phyloP scores from a whole-genome alignment of 2,888 invertebrate genomes.

The Lutraria lutraria region DNA sequence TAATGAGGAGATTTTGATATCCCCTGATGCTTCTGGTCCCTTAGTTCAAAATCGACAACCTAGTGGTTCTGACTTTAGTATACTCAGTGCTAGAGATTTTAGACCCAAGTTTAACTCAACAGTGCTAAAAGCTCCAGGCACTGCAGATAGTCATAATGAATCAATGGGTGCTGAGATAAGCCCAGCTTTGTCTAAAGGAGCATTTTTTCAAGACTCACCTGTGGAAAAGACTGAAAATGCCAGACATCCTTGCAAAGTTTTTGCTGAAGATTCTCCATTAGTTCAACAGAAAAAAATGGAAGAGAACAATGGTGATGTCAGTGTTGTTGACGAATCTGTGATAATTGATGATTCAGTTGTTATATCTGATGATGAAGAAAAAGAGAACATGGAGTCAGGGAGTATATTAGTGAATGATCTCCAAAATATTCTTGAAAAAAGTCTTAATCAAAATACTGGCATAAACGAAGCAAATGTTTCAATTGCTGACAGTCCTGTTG shows the following conservation, averaged over 20 bases:
- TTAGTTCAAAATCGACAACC: conserved; percentile 59
- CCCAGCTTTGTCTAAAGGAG: background rate
- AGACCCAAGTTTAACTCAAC: conserved; percentile 50
- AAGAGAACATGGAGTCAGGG: conserved; percentile 41
- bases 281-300: background rate
- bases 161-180: background rate
- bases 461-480: conserved; percentile 24
- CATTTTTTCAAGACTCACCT: conserved; percentile 16
- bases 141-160: conserved; percentile 32
- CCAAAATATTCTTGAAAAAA: conserved; percentile 59
- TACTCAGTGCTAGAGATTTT: conserved; percentile 47
- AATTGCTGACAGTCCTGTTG: conserved; percentile 43
- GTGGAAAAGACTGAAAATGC: background rate
- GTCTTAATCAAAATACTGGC: conserved; percentile 51
- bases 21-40: conserved; percentile 75
- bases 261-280: conserved; percentile 53
- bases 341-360: conserved; percentile 58
- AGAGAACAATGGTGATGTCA: conserved; percentile 31
- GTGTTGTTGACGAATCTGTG: conserved; percentile 43
- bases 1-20: conserved; percentile 75
- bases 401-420: conserved; percentile 57
- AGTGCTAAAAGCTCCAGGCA: conserved; percentile 31
- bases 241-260: conserved; percentile 24
- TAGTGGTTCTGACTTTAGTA: conserved; percentile 28
- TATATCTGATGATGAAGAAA: conserved; percentile 57